Conservation (phyloP, 2,888 invertebrate species). For the Himalopsyche tibetana region DNA sequence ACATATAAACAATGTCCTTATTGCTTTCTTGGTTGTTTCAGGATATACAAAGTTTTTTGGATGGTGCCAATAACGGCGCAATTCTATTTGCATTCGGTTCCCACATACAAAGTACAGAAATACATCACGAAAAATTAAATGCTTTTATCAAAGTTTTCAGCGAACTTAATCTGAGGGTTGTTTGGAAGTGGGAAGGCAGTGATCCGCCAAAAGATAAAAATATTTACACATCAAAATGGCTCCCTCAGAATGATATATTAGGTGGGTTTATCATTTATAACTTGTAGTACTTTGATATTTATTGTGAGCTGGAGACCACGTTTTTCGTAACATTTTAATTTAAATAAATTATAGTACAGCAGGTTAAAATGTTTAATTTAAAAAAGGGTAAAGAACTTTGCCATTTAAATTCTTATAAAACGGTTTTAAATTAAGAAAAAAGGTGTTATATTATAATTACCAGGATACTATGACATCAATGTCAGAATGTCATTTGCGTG, state of each 20-base stretch:
- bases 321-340: too few relatives aligned
- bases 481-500: too few relatives aligned
- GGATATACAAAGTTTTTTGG: slow-evolving; percentile 71
- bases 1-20: too few relatives aligned
- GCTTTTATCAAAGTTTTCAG: slow-evolving; percentile 67
- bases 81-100: slow-evolving; percentile 73
- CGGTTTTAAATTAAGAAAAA: too few relatives aligned
- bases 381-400: too few relatives aligned
- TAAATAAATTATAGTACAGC: too few relatives aligned
- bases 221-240: slow-evolving; percentile 71
- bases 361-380: too few relatives aligned
- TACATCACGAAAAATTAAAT: slow-evolving; percentile 67
- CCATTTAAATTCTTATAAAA: too few relatives aligned
- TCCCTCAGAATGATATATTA: slow-evolving; percentile 72
- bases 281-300: background rate
- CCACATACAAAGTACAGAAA: slow-evolving; percentile 66
- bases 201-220: slow-evolving; percentile 69
- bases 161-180: slow-evolving; percentile 68
- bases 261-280: slow-evolving; percentile 66
- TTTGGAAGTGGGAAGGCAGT: slow-evolving; percentile 73
- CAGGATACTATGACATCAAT: too few relatives aligned
- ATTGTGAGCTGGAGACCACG: background rate
- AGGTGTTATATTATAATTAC: too few relatives aligned
- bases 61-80: slow-evolving; percentile 71
- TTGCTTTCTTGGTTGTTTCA: slow-evolving; percentile 51